A percentile compares a stretch with the other conserved stretches of the same genome.
Evolutionary conservation across 1,140 invertebrate species (phyloP).

Genomic region (Tetramorium simillimum): DNA sequence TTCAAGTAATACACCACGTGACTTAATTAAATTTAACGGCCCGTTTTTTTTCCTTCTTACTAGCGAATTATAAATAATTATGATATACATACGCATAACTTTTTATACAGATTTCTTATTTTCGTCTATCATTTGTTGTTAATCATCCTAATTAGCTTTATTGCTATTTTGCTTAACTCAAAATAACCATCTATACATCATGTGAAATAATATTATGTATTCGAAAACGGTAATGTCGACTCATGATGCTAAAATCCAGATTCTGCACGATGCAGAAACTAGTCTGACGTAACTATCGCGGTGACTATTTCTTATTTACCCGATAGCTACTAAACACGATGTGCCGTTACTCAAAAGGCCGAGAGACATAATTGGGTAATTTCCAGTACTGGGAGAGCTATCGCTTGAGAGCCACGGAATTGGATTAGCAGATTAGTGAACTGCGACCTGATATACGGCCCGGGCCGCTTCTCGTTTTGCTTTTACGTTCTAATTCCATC

Average conservation of each 20-base stretch:
- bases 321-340: constrained; percentile 31
- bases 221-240: neutral
- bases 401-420: constrained; percentile 52
- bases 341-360: constrained; percentile 50
- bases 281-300: constrained; percentile 24
- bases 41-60: neutral
- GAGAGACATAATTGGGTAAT: constrained; percentile 64
- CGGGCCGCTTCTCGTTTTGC: constrained; percentile 45
- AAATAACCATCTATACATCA: neutral
- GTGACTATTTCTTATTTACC: constrained; percentile 49
- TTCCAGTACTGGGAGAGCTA: constrained; percentile 36
- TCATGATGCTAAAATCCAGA: constrained; percentile 1
- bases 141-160: neutral
- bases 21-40: constrained; percentile 41
- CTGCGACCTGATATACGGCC: constrained; percentile 49
- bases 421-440: constrained; percentile 67
- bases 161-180: neutral
- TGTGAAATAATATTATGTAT: neutral
- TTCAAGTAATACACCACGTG: constrained; percentile 11
- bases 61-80: constrained; percentile 25
- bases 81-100: neutral
- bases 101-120: neutral
- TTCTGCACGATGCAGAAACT: constrained; percentile 19
- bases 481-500: constrained; percentile 67
- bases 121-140: neutral